Evolutionary conservation across 2,797 vertebrate species (phyloP).

Genomic region (Gallinago stenura): DNA sequence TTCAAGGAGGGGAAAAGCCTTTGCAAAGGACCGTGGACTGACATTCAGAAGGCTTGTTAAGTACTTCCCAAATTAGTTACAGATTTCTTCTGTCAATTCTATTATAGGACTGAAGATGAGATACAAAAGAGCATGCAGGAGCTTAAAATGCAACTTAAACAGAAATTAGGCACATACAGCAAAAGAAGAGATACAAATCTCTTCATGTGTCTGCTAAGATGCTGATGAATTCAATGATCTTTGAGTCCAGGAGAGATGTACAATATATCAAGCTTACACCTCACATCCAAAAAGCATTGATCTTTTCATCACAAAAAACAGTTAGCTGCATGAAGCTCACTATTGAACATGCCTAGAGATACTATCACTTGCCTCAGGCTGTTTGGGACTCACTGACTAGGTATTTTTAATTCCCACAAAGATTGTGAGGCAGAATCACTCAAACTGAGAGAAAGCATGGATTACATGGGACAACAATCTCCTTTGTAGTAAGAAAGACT

Average conservation of each 20-base stretch:
- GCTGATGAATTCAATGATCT: background rate
- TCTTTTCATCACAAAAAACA: background rate
- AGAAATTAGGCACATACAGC: background rate
- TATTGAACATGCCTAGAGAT: background rate
- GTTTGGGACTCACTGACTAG: background rate
- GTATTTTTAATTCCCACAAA: background rate
- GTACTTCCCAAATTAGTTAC: background rate
- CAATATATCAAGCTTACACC: background rate
- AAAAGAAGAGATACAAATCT: background rate
- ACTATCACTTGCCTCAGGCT: background rate
- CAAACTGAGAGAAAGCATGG: background rate
- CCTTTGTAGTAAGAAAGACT: background rate
- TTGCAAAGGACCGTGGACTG: background rate
- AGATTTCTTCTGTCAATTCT: background rate
- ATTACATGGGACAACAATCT: accelerated
- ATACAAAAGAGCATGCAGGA: background rate
- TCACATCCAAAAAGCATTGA: background rate
- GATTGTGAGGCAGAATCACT: background rate
- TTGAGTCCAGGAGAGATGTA: background rate
- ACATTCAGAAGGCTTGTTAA: background rate
- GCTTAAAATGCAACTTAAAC: constrained; percentile 20
- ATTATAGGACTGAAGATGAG: background rate
- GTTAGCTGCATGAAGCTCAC: background rate
- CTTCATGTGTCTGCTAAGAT: background rate
- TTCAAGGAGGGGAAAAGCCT: accelerated